Conservation (phyloP, 2,113 vertebrate species). For the Cyrtonyx montezumae region DNA sequence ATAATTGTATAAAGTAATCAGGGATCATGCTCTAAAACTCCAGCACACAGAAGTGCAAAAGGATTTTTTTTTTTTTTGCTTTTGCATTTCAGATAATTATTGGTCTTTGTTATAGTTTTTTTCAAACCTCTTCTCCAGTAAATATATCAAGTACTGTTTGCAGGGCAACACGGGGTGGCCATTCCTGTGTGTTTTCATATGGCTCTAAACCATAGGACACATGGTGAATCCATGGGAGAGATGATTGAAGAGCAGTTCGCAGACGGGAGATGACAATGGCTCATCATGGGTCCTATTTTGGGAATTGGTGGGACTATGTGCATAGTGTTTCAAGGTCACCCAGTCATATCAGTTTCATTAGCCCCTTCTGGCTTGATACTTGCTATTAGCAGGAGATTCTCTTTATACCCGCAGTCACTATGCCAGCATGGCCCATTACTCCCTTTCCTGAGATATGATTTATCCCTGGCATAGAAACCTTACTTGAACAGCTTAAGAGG, state of each 20-base stretch:
- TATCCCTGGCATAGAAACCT: conserved; percentile 29
- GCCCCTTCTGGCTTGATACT: conserved; percentile 28
- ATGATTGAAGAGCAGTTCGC: conserved; percentile 60
- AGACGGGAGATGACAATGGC: conserved; percentile 32
- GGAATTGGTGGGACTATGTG: background rate
- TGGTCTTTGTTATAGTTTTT: conserved; percentile 28
- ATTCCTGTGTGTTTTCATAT: conserved; percentile 4
- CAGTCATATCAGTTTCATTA: conserved; percentile 42
- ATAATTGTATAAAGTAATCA: conserved; percentile 32
- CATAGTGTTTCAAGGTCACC: conserved; percentile 40
- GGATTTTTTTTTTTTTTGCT: background rate
- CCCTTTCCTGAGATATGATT: background rate
- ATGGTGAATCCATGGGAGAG: conserved; percentile 65
- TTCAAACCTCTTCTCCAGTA: conserved; percentile 11
- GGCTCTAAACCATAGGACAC: conserved; percentile 40
- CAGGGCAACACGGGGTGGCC: background rate
- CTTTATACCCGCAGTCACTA: conserved; percentile 17
- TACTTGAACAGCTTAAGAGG: background rate
- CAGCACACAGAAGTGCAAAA: background rate
- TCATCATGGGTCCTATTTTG: conserved; percentile 56
- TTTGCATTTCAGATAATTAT: conserved; percentile 29
- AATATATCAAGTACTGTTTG: conserved; percentile 36
- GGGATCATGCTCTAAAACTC: conserved; percentile 3
- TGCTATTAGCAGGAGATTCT: background rate
- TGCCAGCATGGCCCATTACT: conserved; percentile 51